phyloP scores from a whole-genome alignment of 2,888 invertebrate genomes.

The Stenurella melanura region DNA sequence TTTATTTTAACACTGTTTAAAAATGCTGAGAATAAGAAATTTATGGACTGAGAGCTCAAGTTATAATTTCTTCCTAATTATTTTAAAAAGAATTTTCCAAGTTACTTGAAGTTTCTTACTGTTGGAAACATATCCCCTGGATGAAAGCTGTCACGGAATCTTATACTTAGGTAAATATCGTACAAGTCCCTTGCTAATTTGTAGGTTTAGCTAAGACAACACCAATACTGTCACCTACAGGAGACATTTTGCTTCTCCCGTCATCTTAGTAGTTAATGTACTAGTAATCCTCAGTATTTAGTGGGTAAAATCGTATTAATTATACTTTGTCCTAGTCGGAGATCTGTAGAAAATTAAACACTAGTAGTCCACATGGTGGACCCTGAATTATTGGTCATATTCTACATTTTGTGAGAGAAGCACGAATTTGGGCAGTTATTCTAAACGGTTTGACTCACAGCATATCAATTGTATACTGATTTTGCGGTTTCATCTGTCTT shows the following conservation, averaged over 20 bases:
- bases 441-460: too few relatives aligned
- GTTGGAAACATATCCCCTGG: background rate
- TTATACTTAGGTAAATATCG: background rate
- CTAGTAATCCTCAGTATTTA: background rate
- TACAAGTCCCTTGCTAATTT: background rate
- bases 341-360: background rate
- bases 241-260: background rate
- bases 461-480: too few relatives aligned
- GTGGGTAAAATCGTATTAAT: conserved; percentile 1
- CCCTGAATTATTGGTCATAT: too few relatives aligned
- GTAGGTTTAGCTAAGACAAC: background rate
- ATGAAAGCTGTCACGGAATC: background rate
- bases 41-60: too few relatives aligned
- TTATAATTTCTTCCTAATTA: background rate
- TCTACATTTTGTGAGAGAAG: too few relatives aligned
- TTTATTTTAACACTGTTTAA: too few relatives aligned
- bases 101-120: background rate
- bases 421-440: too few relatives aligned
- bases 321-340: background rate
- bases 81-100: background rate
- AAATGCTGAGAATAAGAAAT: too few relatives aligned
- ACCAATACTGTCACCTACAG: background rate
- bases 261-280: background rate
- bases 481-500: too few relatives aligned
- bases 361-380: too few relatives aligned